These are phyloP conservation scores for Coleophora deauratella DNA, from an alignment of 2,888 invertebrate species.

Conservation along the genomic window DNA sequence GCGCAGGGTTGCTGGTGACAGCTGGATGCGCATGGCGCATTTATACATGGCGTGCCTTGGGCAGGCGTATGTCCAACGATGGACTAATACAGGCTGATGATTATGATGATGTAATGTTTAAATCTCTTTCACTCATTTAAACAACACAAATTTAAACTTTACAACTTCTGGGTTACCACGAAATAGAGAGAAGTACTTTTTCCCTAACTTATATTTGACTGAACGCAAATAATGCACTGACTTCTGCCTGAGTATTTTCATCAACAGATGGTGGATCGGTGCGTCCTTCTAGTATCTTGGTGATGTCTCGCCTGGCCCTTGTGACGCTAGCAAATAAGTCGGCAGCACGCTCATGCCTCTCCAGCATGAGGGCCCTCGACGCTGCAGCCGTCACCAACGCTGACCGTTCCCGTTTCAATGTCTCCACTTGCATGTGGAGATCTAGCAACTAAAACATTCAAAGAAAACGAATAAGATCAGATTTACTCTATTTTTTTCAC, in stretches of 20 bases:
- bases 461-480: neutral
- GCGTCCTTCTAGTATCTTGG: constrained; percentile 34
- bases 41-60: too few species aligned
- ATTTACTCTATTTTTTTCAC: too few species aligned
- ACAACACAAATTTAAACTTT: too few species aligned
- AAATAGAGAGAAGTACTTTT: neutral
- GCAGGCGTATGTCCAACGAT: too few species aligned
- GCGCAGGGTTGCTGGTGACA: too few species aligned
- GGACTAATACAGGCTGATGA: too few species aligned
- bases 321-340: constrained; percentile 48
- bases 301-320: constrained; percentile 43
- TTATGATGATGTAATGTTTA: too few species aligned
- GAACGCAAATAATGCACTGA: constrained; percentile 9
- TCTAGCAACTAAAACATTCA: constrained; percentile 37
- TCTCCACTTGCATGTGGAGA: constrained; percentile 53
- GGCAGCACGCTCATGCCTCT: constrained; percentile 57
- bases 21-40: too few species aligned
- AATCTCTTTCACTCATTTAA: too few species aligned
- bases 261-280: constrained; percentile 30
- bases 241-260: constrained; percentile 30
- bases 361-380: constrained; percentile 57
- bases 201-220: neutral
- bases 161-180: neutral
- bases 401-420: constrained; percentile 46
- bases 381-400: constrained; percentile 52